Evolutionary conservation across 2,113 vertebrate genomes (phyloP), one percentile per base, ranked within the genome.

Genomic region (Prochilodus magdalenae): DNA sequence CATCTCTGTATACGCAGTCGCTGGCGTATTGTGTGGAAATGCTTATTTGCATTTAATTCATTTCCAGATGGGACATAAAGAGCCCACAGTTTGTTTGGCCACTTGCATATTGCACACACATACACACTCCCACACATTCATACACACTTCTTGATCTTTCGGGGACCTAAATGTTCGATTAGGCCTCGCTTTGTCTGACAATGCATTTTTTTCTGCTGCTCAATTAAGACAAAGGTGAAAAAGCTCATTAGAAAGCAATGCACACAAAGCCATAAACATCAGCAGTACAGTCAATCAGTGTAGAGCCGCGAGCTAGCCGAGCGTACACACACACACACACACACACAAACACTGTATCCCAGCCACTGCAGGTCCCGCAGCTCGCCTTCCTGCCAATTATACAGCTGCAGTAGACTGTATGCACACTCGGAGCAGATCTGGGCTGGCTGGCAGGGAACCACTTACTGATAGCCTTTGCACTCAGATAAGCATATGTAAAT

Each of bases 241-340:
- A 44, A 57, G 18, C 57, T 70, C 33, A 82, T 73, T 79, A 75
- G 36, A 53, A 60, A 36, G 66, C 70, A 8, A 69, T 69, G 81
- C 66, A 77, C 44, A 51, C 27, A 86, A 75, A 57, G 69, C 74
- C 73, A 79, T 79, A 82, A 82, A 75, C 82, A 81, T 71, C 79
- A 81, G 82, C 75, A 62, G 33, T 77, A 27, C 60, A 73, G 74
- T 83, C 78, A 51, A 81, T 81, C 85, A 65, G 75, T 0, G 6
- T 3, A 55, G 2, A 70, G 75, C 59, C 69, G 30, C 11, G 51
- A 83, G 70, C 71, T 44, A 65, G 55, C 27, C 14, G 30, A 75
- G 40, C 1, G 24, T 72, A 62, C 51, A 53, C 80, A 47, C 51
- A 49, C 53, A 77, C 71, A 77, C 66, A 65, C 65, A 26, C 74